phyloP scores from a whole-genome alignment of 37 sponge, comb jelly and placozoan genomes.

The Chondrilla cf. caribensis region DNA sequence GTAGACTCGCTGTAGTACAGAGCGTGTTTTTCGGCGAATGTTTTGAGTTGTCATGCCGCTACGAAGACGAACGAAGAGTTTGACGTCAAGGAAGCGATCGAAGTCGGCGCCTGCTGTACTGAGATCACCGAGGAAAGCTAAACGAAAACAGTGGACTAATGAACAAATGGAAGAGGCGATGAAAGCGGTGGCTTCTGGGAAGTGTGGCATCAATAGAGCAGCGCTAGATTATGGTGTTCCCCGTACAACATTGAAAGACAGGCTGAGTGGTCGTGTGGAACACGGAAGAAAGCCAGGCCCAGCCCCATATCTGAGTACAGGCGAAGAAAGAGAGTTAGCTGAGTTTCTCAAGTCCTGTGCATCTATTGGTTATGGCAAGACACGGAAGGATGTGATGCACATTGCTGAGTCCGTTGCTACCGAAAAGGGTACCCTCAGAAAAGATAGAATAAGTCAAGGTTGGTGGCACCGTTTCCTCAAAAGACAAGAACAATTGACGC shows the following conservation, averaged over 20 bases:
- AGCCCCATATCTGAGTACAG: neutral
- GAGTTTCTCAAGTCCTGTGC: slow-evolving; percentile 36
- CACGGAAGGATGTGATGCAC: slow-evolving; percentile 36
- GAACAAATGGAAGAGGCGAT: slow-evolving; percentile 31
- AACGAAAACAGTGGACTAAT: slow-evolving; percentile 21
- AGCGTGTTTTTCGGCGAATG: too few species aligned
- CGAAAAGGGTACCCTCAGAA: slow-evolving; percentile 22
- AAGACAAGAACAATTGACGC: slow-evolving; percentile 20
- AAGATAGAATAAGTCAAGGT: slow-evolving; percentile 18
- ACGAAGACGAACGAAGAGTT: too few species aligned
- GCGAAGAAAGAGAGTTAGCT: slow-evolving; percentile 25
- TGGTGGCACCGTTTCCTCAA: slow-evolving; percentile 38
- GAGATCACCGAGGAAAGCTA: too few species aligned
- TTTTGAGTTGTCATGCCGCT: too few species aligned
- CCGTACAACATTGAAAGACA: slow-evolving; percentile 2
- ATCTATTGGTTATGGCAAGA: slow-evolving; percentile 37
- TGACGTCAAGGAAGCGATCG: too few species aligned
- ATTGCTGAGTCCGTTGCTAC: slow-evolving; percentile 21
- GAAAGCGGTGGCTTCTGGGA: slow-evolving; percentile 34
- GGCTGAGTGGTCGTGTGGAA: slow-evolving; percentile 16
- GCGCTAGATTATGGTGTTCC: slow-evolving; percentile 36
- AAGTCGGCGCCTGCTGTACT: too few species aligned
- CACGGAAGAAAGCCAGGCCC: slow-evolving; percentile 46
- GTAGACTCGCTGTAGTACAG: too few species aligned
- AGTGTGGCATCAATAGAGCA: neutral